These are phyloP conservation scores for Chloroclystis v-ata DNA, from an alignment of 2,888 invertebrate species.

Conservation along the genomic window DNA sequence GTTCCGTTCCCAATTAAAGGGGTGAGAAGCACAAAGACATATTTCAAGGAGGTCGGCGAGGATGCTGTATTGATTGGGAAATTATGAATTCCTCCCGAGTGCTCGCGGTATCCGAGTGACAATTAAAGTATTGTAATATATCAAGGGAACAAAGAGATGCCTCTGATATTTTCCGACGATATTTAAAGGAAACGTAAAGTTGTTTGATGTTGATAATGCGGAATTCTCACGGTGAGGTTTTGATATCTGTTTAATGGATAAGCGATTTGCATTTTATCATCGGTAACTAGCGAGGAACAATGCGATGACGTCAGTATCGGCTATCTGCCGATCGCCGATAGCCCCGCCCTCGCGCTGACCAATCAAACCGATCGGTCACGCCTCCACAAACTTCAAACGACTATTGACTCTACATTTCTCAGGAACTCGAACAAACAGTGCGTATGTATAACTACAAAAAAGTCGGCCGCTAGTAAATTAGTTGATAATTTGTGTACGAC, in stretches of 20 bases:
- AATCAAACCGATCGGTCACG: slow-evolving; percentile 65
- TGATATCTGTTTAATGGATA: slow-evolving; percentile 18
- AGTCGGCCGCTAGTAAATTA: slow-evolving; percentile 63
- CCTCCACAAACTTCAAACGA: slow-evolving; percentile 23
- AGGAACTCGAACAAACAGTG: slow-evolving; percentile 23
- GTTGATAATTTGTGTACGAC: slow-evolving; percentile 75
- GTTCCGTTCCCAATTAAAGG: slow-evolving; percentile 31
- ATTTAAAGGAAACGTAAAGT: not conserved
- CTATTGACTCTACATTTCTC: slow-evolving; percentile 19
- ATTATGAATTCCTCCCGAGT: slow-evolving; percentile 44
- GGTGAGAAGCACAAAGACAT: slow-evolving; percentile 45
- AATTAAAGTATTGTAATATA: slow-evolving; percentile 25
- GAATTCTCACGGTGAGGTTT: slow-evolving; percentile 17
- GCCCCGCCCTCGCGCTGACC: slow-evolving; percentile 66
- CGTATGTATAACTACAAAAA: slow-evolving; percentile 13
- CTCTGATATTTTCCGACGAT: slow-evolving; percentile 4
- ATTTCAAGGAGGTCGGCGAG: slow-evolving; percentile 44
- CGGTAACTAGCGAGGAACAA: slow-evolving; percentile 27
- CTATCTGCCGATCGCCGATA: slow-evolving; percentile 49
- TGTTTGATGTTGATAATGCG: not conserved
- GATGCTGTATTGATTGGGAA: slow-evolving; percentile 48
- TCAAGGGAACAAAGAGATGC: slow-evolving; percentile 8
- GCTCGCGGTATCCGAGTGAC: slow-evolving; percentile 24
- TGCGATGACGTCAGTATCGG: slow-evolving; percentile 42
- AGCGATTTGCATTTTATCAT: slow-evolving; percentile 16